Evolutionary conservation across 2,888 invertebrate genomes (phyloP), one percentile per base, ranked within the genome.

Genomic region (Acleris sparsana): DNA sequence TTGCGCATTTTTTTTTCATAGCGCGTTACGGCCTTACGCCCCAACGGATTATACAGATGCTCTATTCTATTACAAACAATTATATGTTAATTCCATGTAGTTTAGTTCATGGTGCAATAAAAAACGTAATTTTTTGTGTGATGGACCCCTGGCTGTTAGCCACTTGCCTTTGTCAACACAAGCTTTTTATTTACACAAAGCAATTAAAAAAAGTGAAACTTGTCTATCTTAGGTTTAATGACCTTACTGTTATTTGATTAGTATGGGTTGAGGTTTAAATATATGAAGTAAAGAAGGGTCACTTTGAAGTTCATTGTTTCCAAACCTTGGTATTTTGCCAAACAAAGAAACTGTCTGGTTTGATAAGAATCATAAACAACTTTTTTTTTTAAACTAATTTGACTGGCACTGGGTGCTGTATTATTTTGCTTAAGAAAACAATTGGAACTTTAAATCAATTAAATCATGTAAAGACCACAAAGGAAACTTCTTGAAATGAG

Each of bases 1-100:
- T 90, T 91, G 88, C 91, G 87, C 79, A 84, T 87, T 85, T 88
- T 86, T n/a, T 88, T 87, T 83, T 83, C 76, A 74, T 69, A 79
- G 75, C 79, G 74, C 81, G 77, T 77, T 76, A 80, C 77, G 80
- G 76, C 78, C 80, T 75, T 76, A 80, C 69, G 72, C 75, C 67
- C 69, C 49, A 63, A 53, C 48, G 49, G 51, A 63, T 67, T 57
- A 58, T 64, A 44, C 18, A 59, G 57, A 66, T 57, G 65, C 33
- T 66, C 51, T 39, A 56, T 49, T 65, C 51, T 59, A 58, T 68
- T 69, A 68, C 62, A 46, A 57, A 49, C 39, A 70, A 62, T 68
- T 69, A 59, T 63, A 66, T 66, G 52, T 17, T 62, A 52, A 62
- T 66, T 62, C 22, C 18, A 62, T 39, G 52, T 48, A 39, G 18